Base-by-base conservation (phyloP, 2,797 vertebrate species). In the Syndactyla subalaris region DNA sequence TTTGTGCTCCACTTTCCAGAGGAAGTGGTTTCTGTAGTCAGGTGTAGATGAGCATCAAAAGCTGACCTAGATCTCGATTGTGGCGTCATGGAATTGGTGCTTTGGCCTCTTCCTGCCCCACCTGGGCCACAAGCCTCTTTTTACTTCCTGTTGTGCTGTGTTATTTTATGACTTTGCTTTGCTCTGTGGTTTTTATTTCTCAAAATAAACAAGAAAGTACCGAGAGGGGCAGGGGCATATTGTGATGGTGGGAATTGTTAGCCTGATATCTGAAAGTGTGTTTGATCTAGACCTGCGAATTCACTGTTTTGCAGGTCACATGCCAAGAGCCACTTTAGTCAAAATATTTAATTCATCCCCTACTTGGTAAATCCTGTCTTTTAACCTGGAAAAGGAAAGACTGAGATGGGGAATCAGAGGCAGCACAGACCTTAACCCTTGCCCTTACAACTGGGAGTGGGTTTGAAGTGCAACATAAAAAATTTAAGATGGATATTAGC, bases 11-110 rank as follows among this genome's bases (percentile, higher is more conserved):
- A 36, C 63, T 87, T 91, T 92, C 65, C 92, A 97, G 90, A 98
- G 98, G 98, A 98, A 96, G 98, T 34, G 98, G 98, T 62, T 98
- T 95, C 36, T 97, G 96, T 0, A 92, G 97, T 30, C 8, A 71
- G 91, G 83, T 88, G 75, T 81, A 97, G 87, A 52, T 1, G 4
- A 89, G 27, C 68, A 62, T 3, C 88, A 11, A 97, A 98, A 67
- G 80, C 19, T 91, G 97, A 92, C 97, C 97, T 85, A 91, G 93
- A 95, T 96, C 70, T 89, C 49, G 76, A n/a, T 10, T 75, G 59
- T 96, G 97, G 88, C 62, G 39, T 97, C 97, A 98, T 75, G 97
- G 97, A 98, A 97, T 87, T 71, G 72, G 72, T 89, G 78, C 66
- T 76, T 63, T 12, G 10, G 43, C 66, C 7, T 54, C 85, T 92